Percentiles rank a stretch among this genome's conserved stretches.
Conservation (phyloP, 2,113 vertebrate genomes). For the Hyaena hyaena region DNA sequence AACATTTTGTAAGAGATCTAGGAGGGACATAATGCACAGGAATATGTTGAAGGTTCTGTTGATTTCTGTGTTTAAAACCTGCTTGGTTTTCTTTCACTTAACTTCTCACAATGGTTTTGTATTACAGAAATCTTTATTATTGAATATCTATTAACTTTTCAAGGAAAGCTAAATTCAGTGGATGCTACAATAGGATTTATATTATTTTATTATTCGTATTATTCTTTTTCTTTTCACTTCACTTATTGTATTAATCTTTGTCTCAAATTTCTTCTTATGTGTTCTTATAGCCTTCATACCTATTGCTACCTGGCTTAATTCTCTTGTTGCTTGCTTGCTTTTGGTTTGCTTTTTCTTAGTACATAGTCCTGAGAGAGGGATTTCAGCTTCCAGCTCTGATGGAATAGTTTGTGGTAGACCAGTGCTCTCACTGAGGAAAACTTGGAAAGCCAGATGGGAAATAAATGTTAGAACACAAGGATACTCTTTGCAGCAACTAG, state of each 20-base stretch:
- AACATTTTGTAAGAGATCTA: not conserved
- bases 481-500: not conserved
- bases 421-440: not conserved
- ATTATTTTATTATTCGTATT: not conserved
- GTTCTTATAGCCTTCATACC: not conserved
- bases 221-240: not conserved
- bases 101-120: not conserved
- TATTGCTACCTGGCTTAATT: not conserved
- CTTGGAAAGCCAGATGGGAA: not conserved
- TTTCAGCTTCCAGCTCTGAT: not conserved
- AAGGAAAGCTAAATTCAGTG: not conserved
- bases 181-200: not conserved
- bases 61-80: slow-evolving; percentile 2
- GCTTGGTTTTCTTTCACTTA: not conserved
- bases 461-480: not conserved
- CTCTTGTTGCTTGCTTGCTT: not conserved
- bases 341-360: not conserved
- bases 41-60: not conserved
- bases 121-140: not conserved
- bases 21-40: not conserved
- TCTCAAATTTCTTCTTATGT: not conserved
- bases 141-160: not conserved
- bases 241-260: not conserved
- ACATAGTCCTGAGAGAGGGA: not conserved
- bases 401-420: not conserved